Base-by-base conservation (phyloP, 2,797 vertebrate species). In the Notolabrus celidotus region DNA sequence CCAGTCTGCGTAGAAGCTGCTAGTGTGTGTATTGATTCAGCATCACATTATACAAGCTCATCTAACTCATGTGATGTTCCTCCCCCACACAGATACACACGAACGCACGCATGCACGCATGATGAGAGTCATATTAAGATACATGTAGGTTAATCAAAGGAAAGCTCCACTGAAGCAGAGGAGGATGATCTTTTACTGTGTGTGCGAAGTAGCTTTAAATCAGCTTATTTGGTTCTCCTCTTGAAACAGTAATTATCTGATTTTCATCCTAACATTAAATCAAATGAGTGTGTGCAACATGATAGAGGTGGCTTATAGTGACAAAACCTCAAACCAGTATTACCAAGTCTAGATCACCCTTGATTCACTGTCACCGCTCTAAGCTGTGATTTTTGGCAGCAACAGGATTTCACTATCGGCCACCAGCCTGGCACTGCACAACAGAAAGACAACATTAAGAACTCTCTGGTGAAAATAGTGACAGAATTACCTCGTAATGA, bases 21-120 rank as follows among this genome's bases (percentile, higher is more conserved):
- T 65, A 64, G 6, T 41, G 49, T 36, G 20, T 77, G n/a, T n/a
- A 85, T 83, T 73, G 80, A 86, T 87, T 77, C 12, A 50, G 67
- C 54, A 75, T 23, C n/a, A 54, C 34, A 71, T 80, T 42, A 15
- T 38, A 36, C 19, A 52, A 76, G 65, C 23, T 20, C 66, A 62
- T 58, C 6, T 3, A 33, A 39, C 29, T 69, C 55, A 43, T 73
- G 52, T 29, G 19, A 17, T 1, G 20, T 34, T 52, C 52, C 64
- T 60, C 52, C 60, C 43, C 52, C 55, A 50, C 67, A 41, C 19
- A 41, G 0, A 16, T 46, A 29, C 20, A 22, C 19, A 45, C 19
- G 22, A 4, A 25, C 19, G 23, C 12, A 23, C 2, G 42, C 41
- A 42, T 15, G 15, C 7, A 2, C 45, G 43, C 42, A 43, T 19